Percentiles rank a stretch among this genome's conserved stretches.
Conservation (phyloP, 2,888 invertebrate species). For the Odontocolon sp. region DNA sequence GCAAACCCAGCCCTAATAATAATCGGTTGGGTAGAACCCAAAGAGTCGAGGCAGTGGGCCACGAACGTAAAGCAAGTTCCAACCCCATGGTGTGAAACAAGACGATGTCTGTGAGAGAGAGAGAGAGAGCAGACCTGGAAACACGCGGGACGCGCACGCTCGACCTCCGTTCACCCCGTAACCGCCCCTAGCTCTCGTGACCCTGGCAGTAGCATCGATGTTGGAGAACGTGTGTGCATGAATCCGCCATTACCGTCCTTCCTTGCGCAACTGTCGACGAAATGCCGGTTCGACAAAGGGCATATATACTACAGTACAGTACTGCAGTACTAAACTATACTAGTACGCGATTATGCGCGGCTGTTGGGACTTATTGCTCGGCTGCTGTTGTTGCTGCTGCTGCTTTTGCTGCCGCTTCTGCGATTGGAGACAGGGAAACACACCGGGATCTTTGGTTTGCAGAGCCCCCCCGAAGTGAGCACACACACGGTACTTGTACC, state of each 20-base stretch:
- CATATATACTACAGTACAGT: background rate
- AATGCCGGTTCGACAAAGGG: conserved; percentile 62
- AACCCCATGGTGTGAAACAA: conserved; percentile 56
- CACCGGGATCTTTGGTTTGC: conserved; percentile 8
- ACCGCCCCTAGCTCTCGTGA: conserved; percentile 59
- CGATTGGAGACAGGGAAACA: background rate
- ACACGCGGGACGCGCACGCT: conserved; percentile 47
- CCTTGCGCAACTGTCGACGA: conserved; percentile 73
- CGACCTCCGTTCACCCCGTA: conserved; percentile 53
- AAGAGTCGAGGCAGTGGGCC: conserved; percentile 46
- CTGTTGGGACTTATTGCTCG: conserved; percentile 42
- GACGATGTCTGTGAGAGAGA: conserved; percentile 27
- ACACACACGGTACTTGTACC: no score
- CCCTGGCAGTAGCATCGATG: conserved; percentile 54
- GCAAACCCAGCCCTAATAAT: conserved; percentile 75
- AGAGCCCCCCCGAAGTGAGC: conserved; percentile 31
- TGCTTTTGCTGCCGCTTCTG: background rate
- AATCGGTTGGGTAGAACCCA: conserved; percentile 62
- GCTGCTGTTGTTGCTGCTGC: conserved; percentile 5
- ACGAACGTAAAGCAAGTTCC: conserved; percentile 38
- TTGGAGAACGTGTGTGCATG: conserved; percentile 63
- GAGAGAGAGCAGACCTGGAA: conserved; percentile 36
- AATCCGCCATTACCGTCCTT: conserved; percentile 62
- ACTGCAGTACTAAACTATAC: background rate
- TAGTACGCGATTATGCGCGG: conserved; percentile 25